These are phyloP conservation scores for Trigoniulus corallinus DNA, from an alignment of 1,140 invertebrate species.

Conservation along the genomic window DNA sequence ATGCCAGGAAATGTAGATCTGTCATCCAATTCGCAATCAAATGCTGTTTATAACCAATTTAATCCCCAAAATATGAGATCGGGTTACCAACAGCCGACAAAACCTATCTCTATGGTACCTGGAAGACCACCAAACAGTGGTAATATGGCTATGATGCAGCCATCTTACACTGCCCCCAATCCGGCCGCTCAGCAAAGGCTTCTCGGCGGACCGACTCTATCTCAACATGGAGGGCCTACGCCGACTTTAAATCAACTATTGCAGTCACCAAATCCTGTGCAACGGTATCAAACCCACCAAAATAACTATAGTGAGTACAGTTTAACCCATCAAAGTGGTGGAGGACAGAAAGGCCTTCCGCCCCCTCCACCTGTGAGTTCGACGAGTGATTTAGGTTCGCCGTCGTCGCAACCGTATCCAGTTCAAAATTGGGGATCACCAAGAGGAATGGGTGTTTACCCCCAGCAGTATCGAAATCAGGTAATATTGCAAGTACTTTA, in stretches of 20 bases:
- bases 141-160: neutral
- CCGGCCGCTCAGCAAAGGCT: conserved; percentile 33
- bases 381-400: too few relatives aligned
- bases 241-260: conserved; percentile 78
- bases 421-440: too few relatives aligned
- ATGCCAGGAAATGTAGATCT: too few relatives aligned
- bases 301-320: conserved; percentile 24
- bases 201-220: conserved; percentile 42
- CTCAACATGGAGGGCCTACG: conserved; percentile 58
- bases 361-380: too few relatives aligned
- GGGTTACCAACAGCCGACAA: neutral
- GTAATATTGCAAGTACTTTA: too few relatives aligned
- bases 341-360: too few relatives aligned
- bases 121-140: neutral
- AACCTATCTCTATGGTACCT: neutral
- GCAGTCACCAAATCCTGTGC: conserved; percentile 50
- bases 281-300: conserved; percentile 20
- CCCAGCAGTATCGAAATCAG: too few relatives aligned
- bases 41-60: too few relatives aligned
- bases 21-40: too few relatives aligned
- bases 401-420: too few relatives aligned
- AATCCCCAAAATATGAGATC: neutral
- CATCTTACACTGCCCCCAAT: neutral
- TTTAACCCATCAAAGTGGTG: conserved; percentile 10
- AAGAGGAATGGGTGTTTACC: too few relatives aligned